phyloP scores from a whole-genome alignment of 2,797 vertebrate species.

The Petrocephalus sullivani region DNA sequence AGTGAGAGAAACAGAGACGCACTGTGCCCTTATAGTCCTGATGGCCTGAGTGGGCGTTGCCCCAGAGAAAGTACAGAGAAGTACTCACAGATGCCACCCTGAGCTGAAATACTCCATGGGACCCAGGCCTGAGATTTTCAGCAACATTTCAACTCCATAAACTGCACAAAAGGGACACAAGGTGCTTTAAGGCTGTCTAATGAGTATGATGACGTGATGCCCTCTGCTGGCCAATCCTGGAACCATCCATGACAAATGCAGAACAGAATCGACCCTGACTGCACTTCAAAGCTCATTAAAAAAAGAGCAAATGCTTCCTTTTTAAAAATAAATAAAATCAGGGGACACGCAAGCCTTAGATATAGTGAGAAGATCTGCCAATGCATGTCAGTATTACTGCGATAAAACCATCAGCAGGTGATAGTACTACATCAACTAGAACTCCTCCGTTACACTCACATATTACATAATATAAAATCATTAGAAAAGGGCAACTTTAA shows the following conservation, averaged over 20 bases:
- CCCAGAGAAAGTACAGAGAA: background rate
- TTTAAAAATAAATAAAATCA: background rate
- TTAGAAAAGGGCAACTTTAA: background rate
- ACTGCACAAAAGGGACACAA: constrained; percentile 56
- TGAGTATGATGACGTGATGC: background rate
- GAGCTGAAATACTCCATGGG: constrained; percentile 89
- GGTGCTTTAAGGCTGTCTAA: background rate
- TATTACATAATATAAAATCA: background rate
- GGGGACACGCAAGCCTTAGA: background rate
- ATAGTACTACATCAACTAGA: background rate
- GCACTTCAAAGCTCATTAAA: background rate
- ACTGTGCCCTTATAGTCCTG: background rate
- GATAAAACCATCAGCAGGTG: background rate
- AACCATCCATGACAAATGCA: background rate
- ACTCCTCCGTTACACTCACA: background rate
- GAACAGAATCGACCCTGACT: background rate
- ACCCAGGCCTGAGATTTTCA: constrained; percentile 88
- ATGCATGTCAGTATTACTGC: background rate
- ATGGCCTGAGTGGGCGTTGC: background rate
- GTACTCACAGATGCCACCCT: constrained; percentile 94
- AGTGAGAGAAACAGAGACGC: background rate
- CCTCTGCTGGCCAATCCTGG: background rate
- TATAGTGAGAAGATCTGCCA: background rate
- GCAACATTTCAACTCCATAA: constrained; percentile 86
- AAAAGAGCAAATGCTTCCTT: background rate